Evolutionary conservation across 2,113 vertebrate species (phyloP).

Genomic region (Hippocampus comes): DNA sequence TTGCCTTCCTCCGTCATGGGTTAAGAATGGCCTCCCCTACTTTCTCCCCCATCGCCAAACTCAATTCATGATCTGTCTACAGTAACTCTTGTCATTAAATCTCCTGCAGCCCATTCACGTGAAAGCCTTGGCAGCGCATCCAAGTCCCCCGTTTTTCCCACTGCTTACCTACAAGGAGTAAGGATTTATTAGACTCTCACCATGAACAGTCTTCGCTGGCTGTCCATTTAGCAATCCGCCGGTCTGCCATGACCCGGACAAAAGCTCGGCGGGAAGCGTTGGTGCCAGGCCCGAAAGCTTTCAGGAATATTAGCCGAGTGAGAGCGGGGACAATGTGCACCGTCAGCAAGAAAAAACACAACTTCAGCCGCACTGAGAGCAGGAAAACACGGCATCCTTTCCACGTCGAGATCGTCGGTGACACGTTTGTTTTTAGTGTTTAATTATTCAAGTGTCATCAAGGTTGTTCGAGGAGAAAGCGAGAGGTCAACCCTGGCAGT

Average conservation of each 20-base stretch:
- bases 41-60: constrained; percentile 38
- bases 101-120: constrained; percentile 42
- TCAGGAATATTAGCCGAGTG: constrained; percentile 65
- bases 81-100: constrained; percentile 27
- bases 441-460: not conserved
- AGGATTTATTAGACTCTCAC: not conserved
- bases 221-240: constrained; percentile 56
- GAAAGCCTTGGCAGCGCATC: constrained; percentile 29
- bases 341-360: constrained; percentile 50
- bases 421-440: not conserved
- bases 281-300: constrained; percentile 51
- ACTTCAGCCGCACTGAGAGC: constrained; percentile 29
- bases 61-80: constrained; percentile 57
- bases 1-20: constrained; percentile 25
- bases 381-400: not conserved
- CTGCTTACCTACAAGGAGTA: constrained; percentile 14
- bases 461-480: not conserved
- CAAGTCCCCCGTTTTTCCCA: constrained; percentile 5
- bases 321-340: constrained; percentile 43
- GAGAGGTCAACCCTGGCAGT: not conserved
- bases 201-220: constrained; percentile 44
- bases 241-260: constrained; percentile 41
- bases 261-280: constrained; percentile 62
- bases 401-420: not conserved
- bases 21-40: constrained; percentile 49